Evolutionary conservation across 2,888 invertebrate species (phyloP), one percentile per base, ranked within the genome.

Genomic region (Drosophila robusta): DNA sequence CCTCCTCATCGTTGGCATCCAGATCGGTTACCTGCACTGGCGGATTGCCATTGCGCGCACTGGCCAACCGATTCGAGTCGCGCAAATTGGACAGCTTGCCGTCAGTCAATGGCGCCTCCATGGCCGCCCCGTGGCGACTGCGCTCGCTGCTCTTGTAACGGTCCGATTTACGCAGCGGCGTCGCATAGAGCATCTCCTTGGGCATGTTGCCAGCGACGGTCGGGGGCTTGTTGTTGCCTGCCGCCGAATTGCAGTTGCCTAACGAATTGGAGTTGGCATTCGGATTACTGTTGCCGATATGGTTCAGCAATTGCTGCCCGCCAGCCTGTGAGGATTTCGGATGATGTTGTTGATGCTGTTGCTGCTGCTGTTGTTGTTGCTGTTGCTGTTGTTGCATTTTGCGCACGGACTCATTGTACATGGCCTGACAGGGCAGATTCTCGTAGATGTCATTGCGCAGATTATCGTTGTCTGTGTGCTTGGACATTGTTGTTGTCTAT

Each of bases 361-460:
- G 73, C 0, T 91, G 91, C 32, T 91, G 91, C 71, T 92, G 92
- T 63, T 18, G 18, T 18, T 18, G 18, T 18, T 18, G 56, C 4
- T 44, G 67, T 0, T 78, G 73, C 0, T 91, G 91, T 29, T 91
- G 91, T 71, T 92, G 92, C 63, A 92, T 92, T 75, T 92, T 92
- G 46, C 92, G 90, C 54, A 92, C 92, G 24, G 92, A 92, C 70
- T 92, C 92, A 79, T 92, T 92, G 75, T 90, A 92, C 92, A 92
- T 92, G 65, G 92, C 92, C 86, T 92, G 92, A 66, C 92, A 92
- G 8, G 92, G 92, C 71, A 92, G 78, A 81, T 92, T 92, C 81
- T 92, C 92, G 72, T 92, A 92, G 76, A 92, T 92, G 83, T 92
- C 92, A 87, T 92, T 92, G 74, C 92, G 91, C 74, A 91, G 87